Evolutionary conservation across 2,113 vertebrate species (phyloP), one percentile per base, ranked within the genome.

Genomic region (Sinocyclocheilus anophthalmus): DNA sequence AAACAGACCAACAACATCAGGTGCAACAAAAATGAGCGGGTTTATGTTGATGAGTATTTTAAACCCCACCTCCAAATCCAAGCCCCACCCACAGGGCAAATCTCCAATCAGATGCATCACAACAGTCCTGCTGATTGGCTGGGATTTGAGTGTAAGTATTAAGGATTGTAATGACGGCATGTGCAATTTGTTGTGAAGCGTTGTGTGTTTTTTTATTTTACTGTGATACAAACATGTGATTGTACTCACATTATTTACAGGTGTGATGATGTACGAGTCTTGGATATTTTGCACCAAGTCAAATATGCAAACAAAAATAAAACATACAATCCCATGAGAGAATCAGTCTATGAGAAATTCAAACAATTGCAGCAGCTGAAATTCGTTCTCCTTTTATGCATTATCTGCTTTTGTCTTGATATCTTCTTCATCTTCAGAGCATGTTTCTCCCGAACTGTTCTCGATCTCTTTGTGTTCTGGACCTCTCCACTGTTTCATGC

Each of bases 21-120:
- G 67, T 70, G 67, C 76, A 81, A 89, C 82, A 81, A 85, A 45
- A 73, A 26, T 73, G 83, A 87, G 78, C 77, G 50, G 87, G 75
- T 0, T 69, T 30, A 75, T 59, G 79, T 55, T 37, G 20, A 53
- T n/a, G 22, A 84, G 61, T 5, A 7, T 30, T 1, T 14, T 2
- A 57, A 57, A 69, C 86, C 57, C 50, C 63, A 5, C 73, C 33
- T 18, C 48, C 50, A 67, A 14, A 78, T 22, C 5, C 65, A 79
- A 72, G 13, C 16, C 48, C 76, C 77, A 53, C 77, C 45, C 70
- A 85, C 59, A 18, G 39, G 76, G 84, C 59, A 33, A 65, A 42
- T 55, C 61, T 50, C 26, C 81, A 80, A 42, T 67, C 69, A 69
- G 81, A 61, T 42, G 45, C 75, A 33, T 53, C 18, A 5, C 30